Evolutionary conservation across 2,113 vertebrate genomes (phyloP).

Genomic region (Lamprologus sp.): DNA sequence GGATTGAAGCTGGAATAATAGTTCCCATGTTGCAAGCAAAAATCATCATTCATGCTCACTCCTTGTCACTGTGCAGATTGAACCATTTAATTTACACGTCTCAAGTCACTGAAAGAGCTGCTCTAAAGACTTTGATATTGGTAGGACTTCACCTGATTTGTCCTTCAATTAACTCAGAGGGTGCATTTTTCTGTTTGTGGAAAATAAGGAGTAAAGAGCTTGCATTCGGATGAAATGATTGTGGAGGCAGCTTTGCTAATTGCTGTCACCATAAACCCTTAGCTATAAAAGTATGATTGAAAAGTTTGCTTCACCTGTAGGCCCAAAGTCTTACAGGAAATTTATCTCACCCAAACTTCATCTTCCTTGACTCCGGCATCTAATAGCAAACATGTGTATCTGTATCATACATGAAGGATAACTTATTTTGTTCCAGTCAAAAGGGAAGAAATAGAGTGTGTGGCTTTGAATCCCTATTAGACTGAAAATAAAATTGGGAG

Average conservation of each 20-base stretch:
- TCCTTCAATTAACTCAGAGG: not conserved
- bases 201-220: not conserved
- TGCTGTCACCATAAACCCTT: not conserved
- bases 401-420: not conserved
- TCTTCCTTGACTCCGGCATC: not conserved
- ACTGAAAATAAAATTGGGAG: not conserved
- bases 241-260: not conserved
- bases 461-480: not conserved
- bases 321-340: not conserved
- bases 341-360: not conserved
- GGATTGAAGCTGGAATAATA: not conserved
- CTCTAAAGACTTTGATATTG: not conserved
- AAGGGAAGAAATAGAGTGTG: not conserved
- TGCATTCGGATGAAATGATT: not conserved
- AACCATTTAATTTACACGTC: not conserved
- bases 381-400: slow-evolving; percentile 26
- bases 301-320: not conserved
- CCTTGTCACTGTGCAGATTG: not conserved
- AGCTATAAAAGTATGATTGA: not conserved
- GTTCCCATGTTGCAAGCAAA: not conserved
- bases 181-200: not conserved
- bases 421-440: not conserved
- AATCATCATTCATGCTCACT: not conserved
- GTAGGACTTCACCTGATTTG: not conserved
- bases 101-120: not conserved